A percentile compares a stretch with the other conserved stretches of the same genome.
Conservation (phyloP, 1,140 invertebrate species). For the Lucilia sericata region DNA sequence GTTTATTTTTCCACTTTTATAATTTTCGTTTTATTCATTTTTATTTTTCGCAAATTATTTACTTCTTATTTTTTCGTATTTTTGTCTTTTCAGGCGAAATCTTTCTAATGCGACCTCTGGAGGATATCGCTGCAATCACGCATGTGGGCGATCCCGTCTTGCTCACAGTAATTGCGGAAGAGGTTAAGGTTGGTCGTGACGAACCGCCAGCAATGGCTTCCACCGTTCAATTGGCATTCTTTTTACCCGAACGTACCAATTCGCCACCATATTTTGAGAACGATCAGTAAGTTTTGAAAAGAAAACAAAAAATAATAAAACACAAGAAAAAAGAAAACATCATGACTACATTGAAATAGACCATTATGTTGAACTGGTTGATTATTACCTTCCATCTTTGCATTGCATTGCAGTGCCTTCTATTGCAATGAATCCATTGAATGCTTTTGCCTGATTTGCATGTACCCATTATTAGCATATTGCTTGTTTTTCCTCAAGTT, state of each 20-base stretch:
- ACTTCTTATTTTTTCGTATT: slow-evolving; percentile 26
- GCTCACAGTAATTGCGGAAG: slow-evolving; percentile 85
- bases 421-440: background rate
- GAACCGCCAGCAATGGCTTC: slow-evolving; percentile 82
- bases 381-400: background rate
- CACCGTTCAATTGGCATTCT: slow-evolving; percentile 81
- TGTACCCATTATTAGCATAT: slow-evolving; percentile 14
- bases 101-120: slow-evolving; percentile 77
- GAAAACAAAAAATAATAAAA: background rate
- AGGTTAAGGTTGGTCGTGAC: slow-evolving; percentile 77
- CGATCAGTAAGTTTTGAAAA: slow-evolving; percentile 74
- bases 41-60: background rate
- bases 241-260: slow-evolving; percentile 80
- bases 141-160: slow-evolving; percentile 82
- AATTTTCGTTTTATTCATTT: background rate
- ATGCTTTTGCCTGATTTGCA: background rate
- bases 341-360: background rate
- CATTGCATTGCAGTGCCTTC: background rate
- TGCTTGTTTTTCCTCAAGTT: background rate
- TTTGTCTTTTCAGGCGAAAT: slow-evolving; percentile 76
- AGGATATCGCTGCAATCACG: slow-evolving; percentile 81
- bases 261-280: slow-evolving; percentile 83
- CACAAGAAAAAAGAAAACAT: background rate
- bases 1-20: background rate
- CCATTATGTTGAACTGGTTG: slow-evolving; percentile 7